Percentiles rank a stretch among this genome's conserved stretches.
Evolutionary conservation across 1,140 invertebrate species (phyloP).

Genomic region (Euglossa dilemma): DNA sequence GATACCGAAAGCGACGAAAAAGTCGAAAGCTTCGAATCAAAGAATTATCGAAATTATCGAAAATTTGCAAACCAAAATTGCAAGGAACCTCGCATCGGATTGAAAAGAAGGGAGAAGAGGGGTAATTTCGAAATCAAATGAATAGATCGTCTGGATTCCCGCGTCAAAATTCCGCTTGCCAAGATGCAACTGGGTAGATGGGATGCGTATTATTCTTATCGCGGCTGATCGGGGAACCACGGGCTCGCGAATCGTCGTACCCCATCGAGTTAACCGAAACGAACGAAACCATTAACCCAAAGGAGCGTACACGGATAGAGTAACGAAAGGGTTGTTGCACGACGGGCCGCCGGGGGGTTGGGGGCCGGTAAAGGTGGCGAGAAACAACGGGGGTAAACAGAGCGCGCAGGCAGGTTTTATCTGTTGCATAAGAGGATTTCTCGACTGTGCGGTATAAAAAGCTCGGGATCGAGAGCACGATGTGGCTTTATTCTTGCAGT

Average conservation of each 20-base stretch:
- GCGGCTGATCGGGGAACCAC: not conserved
- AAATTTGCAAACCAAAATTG: too few relatives aligned
- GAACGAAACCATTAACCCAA: conserved; percentile 15
- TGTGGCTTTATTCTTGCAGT: conserved; percentile 63
- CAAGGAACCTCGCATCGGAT: too few relatives aligned
- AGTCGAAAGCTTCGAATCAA: too few relatives aligned
- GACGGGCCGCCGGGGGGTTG: not conserved
- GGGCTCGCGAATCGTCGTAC: not conserved
- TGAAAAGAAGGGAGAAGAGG: too few relatives aligned
- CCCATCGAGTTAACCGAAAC: not conserved
- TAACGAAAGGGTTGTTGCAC: not conserved
- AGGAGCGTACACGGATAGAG: not conserved
- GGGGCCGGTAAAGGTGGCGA: conserved; percentile 3
- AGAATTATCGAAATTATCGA: too few relatives aligned
- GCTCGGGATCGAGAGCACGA: conserved; percentile 60
- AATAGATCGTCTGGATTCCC: too few relatives aligned
- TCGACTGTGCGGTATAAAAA: conserved; percentile 57
- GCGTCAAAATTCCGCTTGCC: too few relatives aligned
- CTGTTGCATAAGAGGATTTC: conserved; percentile 60
- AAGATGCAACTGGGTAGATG: too few relatives aligned
- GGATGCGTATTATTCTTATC: conserved; percentile 25
- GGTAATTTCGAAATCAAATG: too few relatives aligned
- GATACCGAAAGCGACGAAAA: too few relatives aligned
- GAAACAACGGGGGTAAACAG: conserved; percentile 16
- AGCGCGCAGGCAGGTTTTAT: conserved; percentile 44